These are phyloP conservation scores for Cylindroiulus punctatus DNA, from an alignment of 2,888 invertebrate species.

Conservation along the genomic window DNA sequence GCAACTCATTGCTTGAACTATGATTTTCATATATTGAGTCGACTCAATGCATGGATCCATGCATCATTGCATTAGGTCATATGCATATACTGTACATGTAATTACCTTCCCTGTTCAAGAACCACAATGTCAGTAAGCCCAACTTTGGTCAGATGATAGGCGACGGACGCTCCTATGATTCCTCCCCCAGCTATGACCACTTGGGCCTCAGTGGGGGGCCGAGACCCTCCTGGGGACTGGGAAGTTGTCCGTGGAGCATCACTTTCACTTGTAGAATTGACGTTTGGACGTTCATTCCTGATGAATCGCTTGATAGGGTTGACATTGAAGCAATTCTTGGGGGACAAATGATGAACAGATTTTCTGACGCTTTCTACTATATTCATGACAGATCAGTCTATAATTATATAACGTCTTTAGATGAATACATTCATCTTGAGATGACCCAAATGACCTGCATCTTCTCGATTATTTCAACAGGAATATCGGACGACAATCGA, in stretches of 20 bases:
- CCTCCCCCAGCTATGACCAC: conserved; percentile 94
- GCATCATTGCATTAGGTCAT: background rate
- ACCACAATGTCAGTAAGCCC: conserved; percentile 88
- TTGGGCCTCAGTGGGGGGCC: conserved; percentile 71
- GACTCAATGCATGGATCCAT: no score
- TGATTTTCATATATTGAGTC: no score
- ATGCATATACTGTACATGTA: no score
- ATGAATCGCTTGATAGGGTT: background rate
- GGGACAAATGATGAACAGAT: background rate
- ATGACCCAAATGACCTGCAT: background rate
- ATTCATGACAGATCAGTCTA: background rate
- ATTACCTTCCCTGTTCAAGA: conserved; percentile 83
- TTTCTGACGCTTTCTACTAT: background rate
- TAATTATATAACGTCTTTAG: no score
- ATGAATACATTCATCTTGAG: no score
- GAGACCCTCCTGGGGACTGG: background rate
- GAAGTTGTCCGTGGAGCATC: background rate
- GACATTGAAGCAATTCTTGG: background rate
- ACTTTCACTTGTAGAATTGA: background rate
- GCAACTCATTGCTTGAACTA: no score
- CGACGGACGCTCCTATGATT: conserved; percentile 89
- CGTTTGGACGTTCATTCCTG: background rate
- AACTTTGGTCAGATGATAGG: conserved; percentile 84
- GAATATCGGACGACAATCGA: background rate
- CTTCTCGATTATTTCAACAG: background rate